phyloP scores from a whole-genome alignment of 2,888 invertebrate species.

The Drosophila neotestacea region DNA sequence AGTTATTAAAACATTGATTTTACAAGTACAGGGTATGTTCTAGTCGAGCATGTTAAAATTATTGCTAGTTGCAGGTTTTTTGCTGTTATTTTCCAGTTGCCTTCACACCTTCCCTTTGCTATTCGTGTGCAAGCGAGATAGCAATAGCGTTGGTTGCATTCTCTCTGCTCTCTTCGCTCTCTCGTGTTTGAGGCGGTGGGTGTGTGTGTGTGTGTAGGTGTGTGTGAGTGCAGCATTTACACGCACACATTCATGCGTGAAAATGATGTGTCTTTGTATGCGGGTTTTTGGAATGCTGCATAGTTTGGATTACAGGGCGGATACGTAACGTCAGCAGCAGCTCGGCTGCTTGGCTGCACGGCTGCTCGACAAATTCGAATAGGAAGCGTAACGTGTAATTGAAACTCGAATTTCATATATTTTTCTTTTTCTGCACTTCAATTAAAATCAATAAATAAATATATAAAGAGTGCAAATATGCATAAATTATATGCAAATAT shows the following conservation, averaged over 20 bases:
- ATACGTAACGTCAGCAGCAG: constrained; percentile 53
- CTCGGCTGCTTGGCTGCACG: neutral
- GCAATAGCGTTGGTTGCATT: constrained; percentile 24
- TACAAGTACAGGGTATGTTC: neutral
- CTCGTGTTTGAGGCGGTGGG: neutral
- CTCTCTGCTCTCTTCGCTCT: constrained; percentile 6
- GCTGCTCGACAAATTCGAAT: constrained; percentile 8
- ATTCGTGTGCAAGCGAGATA: constrained; percentile 20
- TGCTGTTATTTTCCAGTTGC: constrained; percentile 3
- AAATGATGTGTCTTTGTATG: constrained; percentile 32
- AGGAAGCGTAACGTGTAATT: constrained; percentile 22
- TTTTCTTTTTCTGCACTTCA: constrained; percentile 17
- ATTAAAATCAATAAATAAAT: constrained; percentile 26
- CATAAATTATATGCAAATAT: neutral
- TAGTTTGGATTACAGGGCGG: constrained; percentile 46
- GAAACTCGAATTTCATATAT: constrained; percentile 19
- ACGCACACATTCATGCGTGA: constrained; percentile 37
- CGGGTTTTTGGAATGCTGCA: constrained; percentile 14
- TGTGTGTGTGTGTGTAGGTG: neutral
- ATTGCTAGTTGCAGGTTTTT: neutral
- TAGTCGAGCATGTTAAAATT: neutral
- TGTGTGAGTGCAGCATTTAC: constrained; percentile 17
- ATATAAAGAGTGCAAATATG: constrained; percentile 7
- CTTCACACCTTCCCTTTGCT: neutral
- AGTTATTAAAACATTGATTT: neutral